A percentile compares a stretch with the other conserved stretches of the same genome.
phyloP scores from a whole-genome alignment of 2,113 vertebrate genomes.

The Ochotona curzoniae region DNA sequence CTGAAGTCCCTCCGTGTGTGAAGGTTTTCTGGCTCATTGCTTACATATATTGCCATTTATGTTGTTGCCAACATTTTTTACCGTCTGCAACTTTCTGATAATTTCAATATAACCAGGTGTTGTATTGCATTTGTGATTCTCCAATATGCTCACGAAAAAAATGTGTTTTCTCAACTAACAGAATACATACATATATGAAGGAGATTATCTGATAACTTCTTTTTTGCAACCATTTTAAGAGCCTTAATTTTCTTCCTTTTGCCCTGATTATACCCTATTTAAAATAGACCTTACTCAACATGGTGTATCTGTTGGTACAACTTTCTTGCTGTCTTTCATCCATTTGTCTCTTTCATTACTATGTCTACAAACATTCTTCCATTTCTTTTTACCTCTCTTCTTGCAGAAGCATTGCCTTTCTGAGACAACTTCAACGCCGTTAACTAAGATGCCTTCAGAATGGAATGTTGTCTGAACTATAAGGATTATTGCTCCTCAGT shows the following conservation, averaged over 20 bases:
- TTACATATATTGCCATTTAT: neutral
- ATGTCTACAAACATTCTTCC: neutral
- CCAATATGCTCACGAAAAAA: neutral
- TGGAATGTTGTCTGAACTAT: neutral
- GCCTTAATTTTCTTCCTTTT: too few species aligned
- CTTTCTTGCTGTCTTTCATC: neutral
- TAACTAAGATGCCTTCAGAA: neutral
- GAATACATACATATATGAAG: neutral
- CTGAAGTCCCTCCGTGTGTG: too few species aligned
- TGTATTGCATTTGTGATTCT: neutral
- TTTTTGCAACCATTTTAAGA: too few species aligned
- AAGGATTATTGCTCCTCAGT: neutral
- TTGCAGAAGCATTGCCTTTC: neutral
- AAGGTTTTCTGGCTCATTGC: neutral
- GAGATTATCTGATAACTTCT: too few species aligned
- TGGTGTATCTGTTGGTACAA: too few species aligned
- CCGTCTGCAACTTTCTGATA: neutral
- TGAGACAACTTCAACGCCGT: neutral
- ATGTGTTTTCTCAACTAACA: neutral
- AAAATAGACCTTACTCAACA: too few species aligned
- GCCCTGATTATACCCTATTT: neutral
- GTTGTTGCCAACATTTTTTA: neutral
- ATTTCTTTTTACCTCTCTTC: neutral
- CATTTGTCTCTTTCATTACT: neutral
- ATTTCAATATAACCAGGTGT: neutral